Base-by-base conservation (phyloP, 30 jellyfish, hydroid and myxozoan species). In the Catostylus mosaicus region DNA sequence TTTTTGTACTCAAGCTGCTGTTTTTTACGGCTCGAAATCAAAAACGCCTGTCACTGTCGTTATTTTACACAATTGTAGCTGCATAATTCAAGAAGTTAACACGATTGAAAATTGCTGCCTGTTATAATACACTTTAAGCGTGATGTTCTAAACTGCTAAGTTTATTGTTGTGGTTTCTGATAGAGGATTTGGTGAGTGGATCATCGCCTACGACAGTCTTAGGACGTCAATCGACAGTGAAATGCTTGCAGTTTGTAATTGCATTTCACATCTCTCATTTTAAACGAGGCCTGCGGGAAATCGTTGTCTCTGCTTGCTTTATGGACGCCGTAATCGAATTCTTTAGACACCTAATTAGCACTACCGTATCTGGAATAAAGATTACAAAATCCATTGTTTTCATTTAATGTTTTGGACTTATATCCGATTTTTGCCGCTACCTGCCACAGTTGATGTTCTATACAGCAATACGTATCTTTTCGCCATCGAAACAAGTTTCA, bases 61-160 rank as follows among this genome's bases (percentile, higher is more conserved):
- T n/a, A 27, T 9, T 59, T 59, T 6, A 23, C 26, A 26, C 71
- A 1, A 59, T 59, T 36, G 11, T 2, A 3, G 24, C 71, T 59
- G 71, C 38, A 24, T 59, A 22, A 59, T 59, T 23, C n/a, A 23
- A 59, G 36, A 26, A 27, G 1, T 59, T 59, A 52, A 24, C 71
- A 12, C 71, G 38, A 59, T 12, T 59, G 11, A 26, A 59, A 59
- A 23, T 59, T 59, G 71, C 71, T 59, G 40, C 71, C 4, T 6
- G 36, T 37, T 1, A 4, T 59, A 59, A 59, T 59, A 18, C 71
- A 37, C 16, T 37, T 3, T 12, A 6, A 24, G n/a, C 38, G 38
- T 27, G 11, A 59, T 27, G 71, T 12, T 27, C 71, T 59, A 59
- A 59, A 59, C 38, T 59, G 71, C 71, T 16, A 18, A 59, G 26